Evolutionary conservation across 1,140 invertebrate genomes (phyloP).

Genomic region (Ceratina japonica): DNA sequence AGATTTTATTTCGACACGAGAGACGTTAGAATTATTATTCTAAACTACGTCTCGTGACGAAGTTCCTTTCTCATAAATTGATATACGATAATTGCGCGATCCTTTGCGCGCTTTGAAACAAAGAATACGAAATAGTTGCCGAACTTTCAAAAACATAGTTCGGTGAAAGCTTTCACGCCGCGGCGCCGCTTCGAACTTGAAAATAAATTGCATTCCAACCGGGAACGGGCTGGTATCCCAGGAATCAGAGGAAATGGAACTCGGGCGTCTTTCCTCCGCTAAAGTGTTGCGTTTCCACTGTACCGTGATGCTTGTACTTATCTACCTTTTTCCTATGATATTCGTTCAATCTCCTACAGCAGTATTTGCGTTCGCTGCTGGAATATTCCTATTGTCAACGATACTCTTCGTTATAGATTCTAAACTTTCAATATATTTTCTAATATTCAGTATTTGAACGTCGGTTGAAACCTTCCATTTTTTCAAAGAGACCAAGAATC

Average conservation of each 20-base stretch:
- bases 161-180: not conserved
- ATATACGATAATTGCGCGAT: not conserved
- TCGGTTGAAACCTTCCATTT: too few species aligned
- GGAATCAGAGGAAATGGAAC: conserved; percentile 14
- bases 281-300: not conserved
- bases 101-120: not conserved
- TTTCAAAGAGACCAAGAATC: too few species aligned
- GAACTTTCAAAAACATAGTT: conserved; percentile 5
- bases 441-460: too few species aligned
- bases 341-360: not conserved
- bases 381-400: too few species aligned
- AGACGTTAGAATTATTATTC: too few species aligned
- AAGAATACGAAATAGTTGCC: not conserved
- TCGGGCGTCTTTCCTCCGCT: too few species aligned
- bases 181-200: not conserved
- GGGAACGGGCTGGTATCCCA: not conserved
- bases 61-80: not conserved
- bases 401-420: too few species aligned
- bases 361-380: too few species aligned
- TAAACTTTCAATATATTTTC: too few species aligned
- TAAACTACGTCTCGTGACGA: too few species aligned
- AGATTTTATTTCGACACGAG: too few species aligned
- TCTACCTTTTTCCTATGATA: not conserved
- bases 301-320: not conserved
- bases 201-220: conserved; percentile 23